Evolutionary conservation across 2,113 vertebrate genomes (phyloP), one percentile per base, ranked within the genome.

Genomic region (Sinocyclocheilus anshuiensis): DNA sequence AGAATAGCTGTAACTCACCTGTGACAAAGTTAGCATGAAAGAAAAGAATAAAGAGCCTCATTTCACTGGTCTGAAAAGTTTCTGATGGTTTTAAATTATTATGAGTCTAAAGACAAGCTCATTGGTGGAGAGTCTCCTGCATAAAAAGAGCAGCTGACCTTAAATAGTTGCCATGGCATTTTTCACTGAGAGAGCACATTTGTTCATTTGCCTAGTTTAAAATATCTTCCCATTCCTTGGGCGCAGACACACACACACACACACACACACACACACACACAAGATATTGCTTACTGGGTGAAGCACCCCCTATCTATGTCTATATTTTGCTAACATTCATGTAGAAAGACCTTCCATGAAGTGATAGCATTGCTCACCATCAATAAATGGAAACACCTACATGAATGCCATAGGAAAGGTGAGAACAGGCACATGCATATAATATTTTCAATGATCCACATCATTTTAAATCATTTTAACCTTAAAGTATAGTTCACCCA

Each of bases 101-200:
- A 88, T 78, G 63, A 86, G 76, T 86, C 71, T 84, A 78, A 75
- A 87, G 77, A 45, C 16, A n/a, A 88, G 83, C 59, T 75, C 53
- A 90, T 87, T 90, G 83, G 65, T 85, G 77, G 81, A 20, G 57
- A 20, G 78, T 86, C 84, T 86, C 83, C 81, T 72, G 72, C 80
- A 1, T 33, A 26, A 89, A 90, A 87, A 90, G 67, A 86, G 86
- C 87, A 85, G 82, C 78, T 61, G 18, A 39, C 82, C 89, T 61
- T 92, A 86, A 91, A 90, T 86, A 85, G 91, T 93, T 92, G 87
- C 92, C 88, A 92, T 91, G 89, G 84, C 77, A 85, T 86, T 89
- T 77, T 85, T 29, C 75, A 85, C 77, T 81, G 36, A 83, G 71
- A 48, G 4, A 1, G 53, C 5, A 2, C 16, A 55, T 55, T 55